A percentile compares a stretch with the other conserved stretches of the same genome.
These are phyloP conservation scores for Ailurus styani DNA, from an alignment of 2,113 vertebrate genomes.

Conservation along the genomic window DNA sequence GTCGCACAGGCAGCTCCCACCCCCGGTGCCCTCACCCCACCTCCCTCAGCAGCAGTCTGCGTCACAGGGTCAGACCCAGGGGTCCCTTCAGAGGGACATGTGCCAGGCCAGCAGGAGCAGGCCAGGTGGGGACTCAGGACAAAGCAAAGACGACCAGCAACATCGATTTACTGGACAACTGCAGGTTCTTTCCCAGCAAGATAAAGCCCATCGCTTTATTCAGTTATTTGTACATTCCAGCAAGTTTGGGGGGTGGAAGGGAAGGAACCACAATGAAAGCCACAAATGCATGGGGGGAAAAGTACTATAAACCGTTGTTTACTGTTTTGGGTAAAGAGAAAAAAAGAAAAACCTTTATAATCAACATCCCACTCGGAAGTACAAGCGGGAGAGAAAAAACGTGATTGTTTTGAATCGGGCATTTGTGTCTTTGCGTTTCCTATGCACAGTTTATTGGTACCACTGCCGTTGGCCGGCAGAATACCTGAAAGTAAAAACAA, in stretches of 20 bases:
- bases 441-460: constrained; percentile 69
- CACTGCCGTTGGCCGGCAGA: constrained; percentile 68
- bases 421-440: constrained; percentile 51
- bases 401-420: constrained; percentile 68
- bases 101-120: background rate
- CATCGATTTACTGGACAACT: constrained; percentile 66
- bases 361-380: constrained; percentile 70
- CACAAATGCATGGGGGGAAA: constrained; percentile 61
- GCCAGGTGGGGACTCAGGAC: background rate
- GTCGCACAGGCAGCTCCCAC: background rate
- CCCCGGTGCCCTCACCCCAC: too few species aligned
- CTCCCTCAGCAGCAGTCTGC: background rate
- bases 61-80: too few species aligned
- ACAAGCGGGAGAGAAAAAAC: constrained; percentile 69
- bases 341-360: constrained; percentile 68
- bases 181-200: constrained; percentile 71
- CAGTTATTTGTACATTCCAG: constrained; percentile 65
- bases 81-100: background rate
- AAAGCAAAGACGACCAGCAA: background rate
- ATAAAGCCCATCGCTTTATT: constrained; percentile 70
- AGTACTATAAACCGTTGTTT: constrained; percentile 70
- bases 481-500: constrained; percentile 54
- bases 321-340: constrained; percentile 54
- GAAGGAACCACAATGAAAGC: constrained; percentile 54
- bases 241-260: constrained; percentile 43